These are phyloP conservation scores for Strigops habroptila DNA, from an alignment of 2,113 vertebrate species.

Conservation along the genomic window DNA sequence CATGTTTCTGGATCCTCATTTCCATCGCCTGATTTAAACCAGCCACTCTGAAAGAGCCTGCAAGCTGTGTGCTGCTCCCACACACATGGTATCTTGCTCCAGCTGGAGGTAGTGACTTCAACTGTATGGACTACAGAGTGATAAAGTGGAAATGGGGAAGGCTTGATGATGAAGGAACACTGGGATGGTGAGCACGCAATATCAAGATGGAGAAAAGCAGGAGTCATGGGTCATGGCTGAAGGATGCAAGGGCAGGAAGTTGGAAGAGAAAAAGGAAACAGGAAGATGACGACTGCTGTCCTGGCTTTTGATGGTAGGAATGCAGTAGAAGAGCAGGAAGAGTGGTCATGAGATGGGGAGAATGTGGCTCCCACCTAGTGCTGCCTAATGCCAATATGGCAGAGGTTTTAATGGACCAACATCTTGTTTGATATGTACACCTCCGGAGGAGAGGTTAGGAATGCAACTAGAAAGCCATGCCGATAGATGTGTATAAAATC, in stretches of 20 bases:
- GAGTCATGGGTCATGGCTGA: not conserved
- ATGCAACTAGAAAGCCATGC: not conserved
- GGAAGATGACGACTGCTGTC: not conserved
- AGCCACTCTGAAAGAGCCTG: not conserved
- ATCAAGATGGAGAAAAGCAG: not conserved
- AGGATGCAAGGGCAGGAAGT: not conserved
- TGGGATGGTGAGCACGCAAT: not conserved
- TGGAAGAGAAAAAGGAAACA: not conserved
- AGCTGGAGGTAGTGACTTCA: not conserved
- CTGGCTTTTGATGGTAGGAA: not conserved
- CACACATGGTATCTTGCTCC: not conserved
- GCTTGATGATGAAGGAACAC: not conserved
- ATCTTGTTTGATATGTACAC: not conserved
- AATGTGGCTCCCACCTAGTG: not conserved
- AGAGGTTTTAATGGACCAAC: not conserved
- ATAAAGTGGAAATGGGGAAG: not conserved
- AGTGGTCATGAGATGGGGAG: not conserved
- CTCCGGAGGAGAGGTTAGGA: not conserved
- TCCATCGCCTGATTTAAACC: not conserved
- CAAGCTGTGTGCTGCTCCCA: not conserved
- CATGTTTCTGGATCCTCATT: not conserved
- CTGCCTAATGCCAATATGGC: not conserved
- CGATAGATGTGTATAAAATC: not conserved
- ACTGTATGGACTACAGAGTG: too few species aligned
- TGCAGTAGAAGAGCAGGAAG: not conserved